phyloP scores from a whole-genome alignment of 2,797 vertebrate species.

The Gymnodraco acuticeps region DNA sequence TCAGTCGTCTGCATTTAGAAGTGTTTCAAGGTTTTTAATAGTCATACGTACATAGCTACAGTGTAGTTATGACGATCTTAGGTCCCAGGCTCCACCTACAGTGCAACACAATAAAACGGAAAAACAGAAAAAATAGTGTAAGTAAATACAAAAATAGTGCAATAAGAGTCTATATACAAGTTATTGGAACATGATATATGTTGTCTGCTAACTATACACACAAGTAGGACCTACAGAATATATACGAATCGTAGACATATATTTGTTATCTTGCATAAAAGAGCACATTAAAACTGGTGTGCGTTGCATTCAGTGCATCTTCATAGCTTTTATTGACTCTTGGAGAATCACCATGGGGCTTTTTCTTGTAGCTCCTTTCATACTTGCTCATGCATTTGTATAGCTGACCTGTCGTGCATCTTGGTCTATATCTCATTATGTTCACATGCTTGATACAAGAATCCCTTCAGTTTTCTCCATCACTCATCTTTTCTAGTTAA shows the following conservation, averaged over 20 bases:
- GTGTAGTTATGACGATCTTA: too few species aligned
- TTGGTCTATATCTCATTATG: not conserved
- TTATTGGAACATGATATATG: not conserved
- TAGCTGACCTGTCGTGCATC: not conserved
- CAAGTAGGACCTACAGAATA: not conserved
- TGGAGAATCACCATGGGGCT: not conserved
- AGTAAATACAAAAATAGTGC: too few species aligned
- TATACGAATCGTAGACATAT: not conserved
- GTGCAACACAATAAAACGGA: too few species aligned
- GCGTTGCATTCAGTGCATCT: not conserved
- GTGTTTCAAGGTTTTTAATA: too few species aligned
- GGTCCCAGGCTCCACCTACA: too few species aligned
- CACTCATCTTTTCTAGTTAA: slow-evolving; percentile 16
- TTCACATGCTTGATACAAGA: slow-evolving; percentile 20
- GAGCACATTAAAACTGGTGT: not conserved
- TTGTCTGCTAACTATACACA: not conserved
- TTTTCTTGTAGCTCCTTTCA: not conserved
- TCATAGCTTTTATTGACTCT: slow-evolving; percentile 8
- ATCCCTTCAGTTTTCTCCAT: slow-evolving; percentile 17
- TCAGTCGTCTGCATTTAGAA: not conserved
- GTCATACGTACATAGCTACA: too few species aligned
- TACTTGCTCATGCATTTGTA: slow-evolving; percentile 6
- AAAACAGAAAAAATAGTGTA: too few species aligned
- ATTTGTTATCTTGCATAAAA: not conserved
- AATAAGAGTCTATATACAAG: too few species aligned